Evolutionary conservation across 2,113 vertebrate genomes (phyloP), one percentile per base, ranked within the genome.

Genomic region (Passerina amoena): DNA sequence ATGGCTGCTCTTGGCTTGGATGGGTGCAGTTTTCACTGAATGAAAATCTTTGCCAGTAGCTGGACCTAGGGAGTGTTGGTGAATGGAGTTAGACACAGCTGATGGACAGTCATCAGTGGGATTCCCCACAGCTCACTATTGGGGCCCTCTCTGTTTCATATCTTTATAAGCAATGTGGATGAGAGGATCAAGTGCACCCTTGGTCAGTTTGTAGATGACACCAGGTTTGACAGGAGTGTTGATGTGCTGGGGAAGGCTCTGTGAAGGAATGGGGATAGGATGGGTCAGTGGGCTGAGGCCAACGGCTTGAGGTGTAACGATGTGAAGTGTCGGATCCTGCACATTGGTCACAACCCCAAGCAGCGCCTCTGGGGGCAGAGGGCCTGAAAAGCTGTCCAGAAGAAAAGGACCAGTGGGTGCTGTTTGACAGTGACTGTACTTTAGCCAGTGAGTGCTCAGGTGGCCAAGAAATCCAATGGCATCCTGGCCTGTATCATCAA

Each of bases 281-380:
- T 56, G 54, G 35, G 44, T 68, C 4, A 9, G 22, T 44, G 31
- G 48, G 10, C 42, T 12, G 14, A 37, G 20, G 23, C 33, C 47
- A 56, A 0, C 15, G 31, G n/a, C 31, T 66, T 23, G 38, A 66
- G 12, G 17, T 60, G 33, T 22, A 50, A 1, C 12, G 13, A 0
- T 12, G 31, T 31, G 22, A 33, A 37, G 12, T 57, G 10, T 33
- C 0, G 0, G 6, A 20, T 42, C 50, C 23, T 72, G 50, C 7
- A 11, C 14, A 20, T 10, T 37, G 31, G 11, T 44, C 35, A 50
- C 22, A 88, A 3, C 44, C 31, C 17, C 44, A 20, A 9, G 22
- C 51, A 24, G 68, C 2, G 2, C 37, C 17, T 14, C 51, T 44
- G 42, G 10, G 21, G 27, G 3, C 33, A n/a, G 51, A 33, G 33